Conservation (phyloP, 1,140 invertebrate genomes). For the Bombus fervidus region DNA sequence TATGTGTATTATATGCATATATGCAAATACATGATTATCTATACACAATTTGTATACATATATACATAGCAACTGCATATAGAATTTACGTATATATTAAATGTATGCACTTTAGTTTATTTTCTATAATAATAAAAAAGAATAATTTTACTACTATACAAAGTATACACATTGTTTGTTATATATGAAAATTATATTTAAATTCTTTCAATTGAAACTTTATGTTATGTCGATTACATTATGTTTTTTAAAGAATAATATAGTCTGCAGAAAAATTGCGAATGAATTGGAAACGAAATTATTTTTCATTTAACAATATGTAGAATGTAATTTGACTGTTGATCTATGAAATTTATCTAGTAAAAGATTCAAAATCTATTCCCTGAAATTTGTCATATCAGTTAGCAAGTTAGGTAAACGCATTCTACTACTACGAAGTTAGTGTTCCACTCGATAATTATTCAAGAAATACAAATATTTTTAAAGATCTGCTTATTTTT, state of each 20-base stretch:
- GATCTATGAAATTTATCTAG: neutral
- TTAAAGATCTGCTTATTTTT: neutral
- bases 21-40: neutral
- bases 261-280: neutral
- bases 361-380: constrained; percentile 2
- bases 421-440: neutral
- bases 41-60: neutral
- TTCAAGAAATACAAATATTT: constrained; percentile 16
- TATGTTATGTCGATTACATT: neutral
- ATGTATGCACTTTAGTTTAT: neutral
- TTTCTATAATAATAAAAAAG: neutral
- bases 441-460: neutral
- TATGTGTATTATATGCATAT: constrained; percentile 13
- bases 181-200: neutral
- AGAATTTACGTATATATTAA: neutral
- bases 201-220: neutral
- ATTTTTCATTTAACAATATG: neutral
- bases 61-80: neutral
- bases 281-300: neutral
- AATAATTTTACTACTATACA: neutral
- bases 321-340: neutral
- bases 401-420: neutral
- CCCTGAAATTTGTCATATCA: constrained; percentile 24
- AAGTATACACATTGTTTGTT: neutral
- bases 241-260: neutral